These are phyloP conservation scores for Leptinotarsa lineolata DNA, from an alignment of 1,140 invertebrate genomes.

Conservation along the genomic window DNA sequence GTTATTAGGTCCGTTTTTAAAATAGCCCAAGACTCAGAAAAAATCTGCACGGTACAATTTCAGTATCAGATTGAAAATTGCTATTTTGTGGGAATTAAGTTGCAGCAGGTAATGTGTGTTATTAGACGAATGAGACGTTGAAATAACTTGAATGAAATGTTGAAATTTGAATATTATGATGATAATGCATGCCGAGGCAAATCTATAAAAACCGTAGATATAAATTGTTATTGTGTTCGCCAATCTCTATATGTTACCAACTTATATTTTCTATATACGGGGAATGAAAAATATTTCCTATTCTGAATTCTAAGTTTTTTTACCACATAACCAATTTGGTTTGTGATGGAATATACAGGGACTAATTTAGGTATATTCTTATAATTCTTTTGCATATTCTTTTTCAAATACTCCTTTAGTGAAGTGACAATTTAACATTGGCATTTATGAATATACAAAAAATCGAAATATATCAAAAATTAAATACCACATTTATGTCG, in stretches of 20 bases:
- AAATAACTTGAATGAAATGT: constrained; percentile 40
- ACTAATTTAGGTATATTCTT: no score
- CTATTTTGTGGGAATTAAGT: constrained; percentile 55
- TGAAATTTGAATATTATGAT: constrained; percentile 38
- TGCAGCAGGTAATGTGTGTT: constrained; percentile 51
- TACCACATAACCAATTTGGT: no score
- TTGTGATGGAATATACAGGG: no score
- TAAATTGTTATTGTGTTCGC: constrained; percentile 8
- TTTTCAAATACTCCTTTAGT: no score
- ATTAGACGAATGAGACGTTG: constrained; percentile 46
- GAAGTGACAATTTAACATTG: no score
- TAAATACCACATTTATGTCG: no score
- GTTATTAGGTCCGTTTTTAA: constrained; percentile 47
- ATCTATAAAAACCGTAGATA: constrained; percentile 12
- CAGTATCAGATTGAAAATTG: constrained; percentile 55
- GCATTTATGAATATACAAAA: no score
- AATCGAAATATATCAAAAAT: no score
- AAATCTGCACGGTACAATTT: constrained; percentile 50
- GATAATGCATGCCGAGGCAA: constrained; percentile 18
- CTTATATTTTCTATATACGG: not conserved
- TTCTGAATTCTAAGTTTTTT: no score
- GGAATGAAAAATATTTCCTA: no score
- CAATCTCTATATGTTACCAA: not conserved
- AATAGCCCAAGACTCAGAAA: constrained; percentile 33
- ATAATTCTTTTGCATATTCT: no score